Evolutionary conservation across 2,888 invertebrate species (phyloP).

Genomic region (Pseudolycoriella hygida): DNA sequence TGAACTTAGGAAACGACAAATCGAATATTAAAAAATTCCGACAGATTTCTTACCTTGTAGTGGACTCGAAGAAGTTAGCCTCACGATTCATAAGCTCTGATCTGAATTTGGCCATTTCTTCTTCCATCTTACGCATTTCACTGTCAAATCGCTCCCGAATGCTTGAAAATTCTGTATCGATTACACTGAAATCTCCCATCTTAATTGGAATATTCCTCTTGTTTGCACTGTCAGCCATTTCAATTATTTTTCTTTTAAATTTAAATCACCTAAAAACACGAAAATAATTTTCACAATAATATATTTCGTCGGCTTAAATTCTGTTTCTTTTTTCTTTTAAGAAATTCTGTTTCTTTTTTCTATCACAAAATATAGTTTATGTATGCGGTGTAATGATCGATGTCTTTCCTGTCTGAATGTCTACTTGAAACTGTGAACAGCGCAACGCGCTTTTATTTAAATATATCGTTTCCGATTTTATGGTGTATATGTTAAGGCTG

Average conservation of each 20-base stretch:
- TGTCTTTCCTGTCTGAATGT: not conserved
- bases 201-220: constrained; percentile 85
- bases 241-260: constrained; percentile 10
- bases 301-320: not conserved
- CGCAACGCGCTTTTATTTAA: constrained; percentile 7
- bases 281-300: not conserved
- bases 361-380: not conserved
- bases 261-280: no score
- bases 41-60: constrained; percentile 71
- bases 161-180: constrained; percentile 91
- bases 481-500: no score
- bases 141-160: constrained; percentile 89
- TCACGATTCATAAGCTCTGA: constrained; percentile 86
- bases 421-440: constrained; percentile 5
- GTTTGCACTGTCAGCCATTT: constrained; percentile 69
- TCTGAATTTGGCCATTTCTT: constrained; percentile 91
- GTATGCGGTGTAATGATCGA: not conserved
- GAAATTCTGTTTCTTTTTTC: not conserved
- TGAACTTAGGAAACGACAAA: no score
- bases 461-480: constrained; percentile 1
- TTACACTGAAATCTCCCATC: constrained; percentile 85
- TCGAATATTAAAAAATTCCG: no score
- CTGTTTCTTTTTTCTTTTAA: not conserved
- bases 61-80: constrained; percentile 79
- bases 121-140: constrained; percentile 97